Base-by-base conservation (phyloP, 1,140 invertebrate species). In the Drosophila chauvacae region DNA sequence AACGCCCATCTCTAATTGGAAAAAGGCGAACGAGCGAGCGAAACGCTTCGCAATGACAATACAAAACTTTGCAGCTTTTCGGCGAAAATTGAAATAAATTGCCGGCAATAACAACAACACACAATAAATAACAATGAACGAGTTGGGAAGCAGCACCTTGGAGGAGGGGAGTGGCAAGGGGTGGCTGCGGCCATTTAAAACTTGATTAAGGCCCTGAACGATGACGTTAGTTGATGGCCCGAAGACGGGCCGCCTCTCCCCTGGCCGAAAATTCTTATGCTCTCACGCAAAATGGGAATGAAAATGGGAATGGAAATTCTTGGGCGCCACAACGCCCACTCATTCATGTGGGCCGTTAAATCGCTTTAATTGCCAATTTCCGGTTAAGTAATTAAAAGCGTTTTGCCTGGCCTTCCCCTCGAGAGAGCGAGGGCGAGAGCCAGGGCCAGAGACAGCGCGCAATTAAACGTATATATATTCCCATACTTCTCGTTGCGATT, bases 41-140 rank as follows among this genome's bases (percentile, higher is more conserved):
- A 33, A 53, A 37, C 51, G 51, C 51, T 59, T 77, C 77, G 47
- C 85, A 88, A 90, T 90, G 85, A 88, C 85, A 88, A 88, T 90
- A 90, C 85, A 90, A 85, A 88, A 90, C 70, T 88, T 88, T 85
- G 59, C 77, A 75, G 82, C 78, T 81, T 57, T 56, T 39, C 20
- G 62, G 30, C 65, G 70, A 90, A 77, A 91, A 91, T 91, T 91
- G 90, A 91, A 91, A 91, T 91, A 91, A 91, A 91, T 91, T 91
- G 90, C 75, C 76, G 61, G 74, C 81, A 82, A 90, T 79, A 88
- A 81, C 81, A 88, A 91, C 80, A 91, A 84, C 70, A 85, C 70
- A 77, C 71, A 85, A 91, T 91, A 91, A 91, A 91, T 87, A 91
- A 90, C 87, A 83, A 87, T 78, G 82, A 90, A 91, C 77, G 83